Evolutionary conservation across 2,888 invertebrate genomes (phyloP), one percentile per base, ranked within the genome.

Genomic region (Phengaris alcon): DNA sequence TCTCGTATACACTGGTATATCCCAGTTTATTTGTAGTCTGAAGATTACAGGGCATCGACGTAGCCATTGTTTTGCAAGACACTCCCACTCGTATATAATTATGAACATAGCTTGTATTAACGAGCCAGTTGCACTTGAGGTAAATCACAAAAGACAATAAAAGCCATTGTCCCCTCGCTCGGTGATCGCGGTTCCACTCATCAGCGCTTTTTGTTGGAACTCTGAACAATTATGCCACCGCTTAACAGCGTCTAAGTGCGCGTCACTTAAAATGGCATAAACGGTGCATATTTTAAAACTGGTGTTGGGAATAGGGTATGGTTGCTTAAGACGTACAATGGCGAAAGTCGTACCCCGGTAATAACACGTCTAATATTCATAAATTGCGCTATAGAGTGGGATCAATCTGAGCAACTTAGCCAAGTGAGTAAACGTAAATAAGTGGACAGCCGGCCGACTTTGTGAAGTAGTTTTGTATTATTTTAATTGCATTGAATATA

Each of bases 191-290:
- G 64, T 44, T 64, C 35, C 35, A 64, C 64, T 64, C 64, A 64
- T 64, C 64, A 64, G 64, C 64, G 35, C 64, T 64, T 64, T 64
- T 64, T 64, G 64, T 64, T 12, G 64, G 64, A 5, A 15, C 22
- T 22, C 22, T 22, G 35, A 35, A 12, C 64, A 64, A 64, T 64
- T 64, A 64, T 44, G 35, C 35, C 44, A 13, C 35, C 64, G 64
- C 35, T 64, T 44, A 13, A 44, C 12, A 44, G 64, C 22, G 59
- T 64, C 64, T 64, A 64, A 64, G 64, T 64, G 35, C 64, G 2
- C 64, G 10, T 64, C 35, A 35, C 64, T 64, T 64, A 64, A 35
- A 64, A 44, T 35, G 64, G 35, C 35, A 64, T 64, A 64, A 64
- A 35, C 35, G 64, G 64, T 64, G 64, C 64, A 64, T 64, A 64